Conservation (phyloP, 1,140 invertebrate genomes). For the Lordiphosa stackelbergi region DNA sequence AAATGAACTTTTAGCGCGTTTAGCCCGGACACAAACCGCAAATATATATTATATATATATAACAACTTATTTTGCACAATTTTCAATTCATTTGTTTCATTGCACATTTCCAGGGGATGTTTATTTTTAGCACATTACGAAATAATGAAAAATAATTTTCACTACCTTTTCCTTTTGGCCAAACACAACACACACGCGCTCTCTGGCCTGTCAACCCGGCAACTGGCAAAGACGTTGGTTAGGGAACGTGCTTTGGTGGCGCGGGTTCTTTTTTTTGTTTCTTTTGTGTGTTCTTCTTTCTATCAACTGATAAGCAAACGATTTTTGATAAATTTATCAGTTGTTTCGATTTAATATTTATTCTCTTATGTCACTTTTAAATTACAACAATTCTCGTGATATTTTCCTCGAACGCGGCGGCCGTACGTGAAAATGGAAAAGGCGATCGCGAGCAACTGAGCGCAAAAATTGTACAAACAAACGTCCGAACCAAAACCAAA, state of each 20-base stretch:
- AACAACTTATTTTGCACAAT: constrained; percentile 26
- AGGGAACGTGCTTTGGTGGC: constrained; percentile 30
- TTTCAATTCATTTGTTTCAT: constrained; percentile 28
- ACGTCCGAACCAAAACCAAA: constrained; percentile 24
- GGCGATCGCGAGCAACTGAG: constrained; percentile 75
- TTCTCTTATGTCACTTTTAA: constrained; percentile 10
- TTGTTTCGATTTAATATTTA: constrained; percentile 38
- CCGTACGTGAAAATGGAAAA: constrained; percentile 74
- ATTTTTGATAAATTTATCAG: constrained; percentile 41
- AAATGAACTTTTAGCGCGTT: constrained; percentile 3
- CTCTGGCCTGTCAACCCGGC: constrained; percentile 22
- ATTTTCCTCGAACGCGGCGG: constrained; percentile 21
- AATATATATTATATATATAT: not conserved
- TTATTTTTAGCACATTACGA: constrained; percentile 69
- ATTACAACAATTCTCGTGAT: no score
- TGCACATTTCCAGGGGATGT: constrained; percentile 56
- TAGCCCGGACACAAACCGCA: constrained; percentile 14
- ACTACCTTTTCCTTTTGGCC: constrained; percentile 19
- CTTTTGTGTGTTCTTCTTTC: constrained; percentile 12
- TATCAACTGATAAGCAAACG: constrained; percentile 34
- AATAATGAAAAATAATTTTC: constrained; percentile 23
- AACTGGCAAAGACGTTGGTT: constrained; percentile 28
- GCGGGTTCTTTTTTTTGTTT: constrained; percentile 2
- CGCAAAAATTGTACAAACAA: constrained; percentile 70
- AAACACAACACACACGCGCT: constrained; percentile 10